These are phyloP conservation scores for Corythornis madagascariensis DNA, from an alignment of 2,113 vertebrate species.

Conservation along the genomic window DNA sequence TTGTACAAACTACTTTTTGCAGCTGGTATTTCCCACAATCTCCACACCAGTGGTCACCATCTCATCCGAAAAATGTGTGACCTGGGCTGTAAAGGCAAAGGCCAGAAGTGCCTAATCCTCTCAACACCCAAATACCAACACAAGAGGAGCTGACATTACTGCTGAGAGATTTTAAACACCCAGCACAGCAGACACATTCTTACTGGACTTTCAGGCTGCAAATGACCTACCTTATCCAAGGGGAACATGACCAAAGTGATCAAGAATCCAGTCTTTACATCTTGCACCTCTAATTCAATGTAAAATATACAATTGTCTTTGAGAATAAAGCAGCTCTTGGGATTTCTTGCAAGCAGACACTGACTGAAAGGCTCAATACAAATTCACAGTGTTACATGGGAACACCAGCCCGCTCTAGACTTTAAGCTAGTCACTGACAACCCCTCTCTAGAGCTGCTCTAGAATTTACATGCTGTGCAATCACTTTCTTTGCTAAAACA, in stretches of 20 bases:
- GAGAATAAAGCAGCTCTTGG: not conserved
- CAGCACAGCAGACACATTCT: not conserved
- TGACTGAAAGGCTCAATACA: not conserved
- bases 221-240: accelerated
- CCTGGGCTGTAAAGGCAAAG: not conserved
- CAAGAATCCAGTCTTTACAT: not conserved
- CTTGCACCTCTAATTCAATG: not conserved
- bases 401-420: not conserved
- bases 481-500: not conserved
- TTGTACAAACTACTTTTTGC: not conserved
- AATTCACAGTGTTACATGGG: not conserved
- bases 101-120: not conserved
- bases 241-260: not conserved
- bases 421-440: not conserved
- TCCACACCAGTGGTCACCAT: not conserved
- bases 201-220: not conserved
- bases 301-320: not conserved
- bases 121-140: not conserved
- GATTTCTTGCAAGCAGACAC: not conserved
- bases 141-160: not conserved
- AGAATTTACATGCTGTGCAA: not conserved
- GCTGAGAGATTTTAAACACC: not conserved
- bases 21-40: not conserved
- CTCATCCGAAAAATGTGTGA: not conserved
- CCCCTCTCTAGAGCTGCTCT: not conserved